Percentiles rank a stretch among this genome's conserved stretches.
Conservation (phyloP, 2,888 invertebrate species). For the Tipula helvola region DNA sequence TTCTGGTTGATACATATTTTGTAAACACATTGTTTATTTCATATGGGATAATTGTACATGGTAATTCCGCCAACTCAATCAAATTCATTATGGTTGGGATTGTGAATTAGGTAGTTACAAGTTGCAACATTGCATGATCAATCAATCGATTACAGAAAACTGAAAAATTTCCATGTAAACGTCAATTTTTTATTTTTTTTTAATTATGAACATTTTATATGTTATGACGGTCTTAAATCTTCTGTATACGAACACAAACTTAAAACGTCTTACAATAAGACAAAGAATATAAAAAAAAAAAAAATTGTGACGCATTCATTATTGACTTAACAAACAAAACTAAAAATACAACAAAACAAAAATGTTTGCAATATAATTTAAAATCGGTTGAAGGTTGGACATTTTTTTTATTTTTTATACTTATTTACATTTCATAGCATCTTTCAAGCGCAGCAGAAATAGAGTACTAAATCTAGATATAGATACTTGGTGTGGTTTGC, state of each 20-base stretch:
- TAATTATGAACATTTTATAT: not conserved
- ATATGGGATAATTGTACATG: too few species aligned
- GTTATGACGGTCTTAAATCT: not conserved
- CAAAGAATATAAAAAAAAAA: not conserved
- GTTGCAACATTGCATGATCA: not conserved
- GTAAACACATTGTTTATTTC: too few species aligned
- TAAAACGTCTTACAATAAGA: not conserved
- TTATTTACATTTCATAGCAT: not conserved
- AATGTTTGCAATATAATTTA: not conserved
- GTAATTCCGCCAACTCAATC: too few species aligned
- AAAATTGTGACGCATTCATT: not conserved
- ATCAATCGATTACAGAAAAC: not conserved
- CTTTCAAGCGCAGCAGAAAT: not conserved
- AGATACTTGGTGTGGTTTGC: not conserved
- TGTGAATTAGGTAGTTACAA: too few species aligned
- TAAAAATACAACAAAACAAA: not conserved
- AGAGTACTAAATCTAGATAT: not conserved
- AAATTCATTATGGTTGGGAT: too few species aligned
- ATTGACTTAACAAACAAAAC: not conserved
- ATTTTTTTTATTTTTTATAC: not conserved
- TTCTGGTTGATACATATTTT: too few species aligned
- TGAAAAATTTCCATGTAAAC: not conserved
- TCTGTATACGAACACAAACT: not conserved
- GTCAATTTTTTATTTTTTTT: not conserved
- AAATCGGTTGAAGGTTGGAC: constrained; percentile 4